Conservation (phyloP, 2,888 invertebrate genomes). For the Drosophila fungiperda region DNA sequence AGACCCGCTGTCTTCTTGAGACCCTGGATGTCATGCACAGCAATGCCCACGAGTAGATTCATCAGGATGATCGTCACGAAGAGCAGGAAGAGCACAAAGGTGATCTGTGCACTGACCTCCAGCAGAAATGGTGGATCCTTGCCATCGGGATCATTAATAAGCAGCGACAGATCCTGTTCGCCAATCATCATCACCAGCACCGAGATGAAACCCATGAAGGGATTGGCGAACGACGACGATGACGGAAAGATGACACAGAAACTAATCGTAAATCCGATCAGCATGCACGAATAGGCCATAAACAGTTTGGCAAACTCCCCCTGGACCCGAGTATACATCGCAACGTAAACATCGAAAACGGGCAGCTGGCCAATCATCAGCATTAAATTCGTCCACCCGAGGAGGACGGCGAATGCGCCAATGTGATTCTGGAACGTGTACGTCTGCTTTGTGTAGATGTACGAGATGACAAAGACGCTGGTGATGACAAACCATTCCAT, state of each 20-base stretch:
- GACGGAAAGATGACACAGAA: conserved; percentile 95
- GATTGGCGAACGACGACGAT: conserved; percentile 92
- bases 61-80: conserved; percentile 94
- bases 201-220: conserved; percentile 93
- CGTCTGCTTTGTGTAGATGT: conserved; percentile 91
- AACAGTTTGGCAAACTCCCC: conserved; percentile 94
- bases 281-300: conserved; percentile 92
- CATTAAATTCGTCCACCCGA: conserved; percentile 96
- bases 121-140: conserved; percentile 91
- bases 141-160: conserved; percentile 91
- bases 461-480: conserved; percentile 93
- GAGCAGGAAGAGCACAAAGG: conserved; percentile 91
- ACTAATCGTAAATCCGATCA: conserved; percentile 94
- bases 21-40: conserved; percentile 94
- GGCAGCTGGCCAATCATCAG: conserved; percentile 95
- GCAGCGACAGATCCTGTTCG: conserved; percentile 91
- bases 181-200: conserved; percentile 96
- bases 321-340: conserved; percentile 95
- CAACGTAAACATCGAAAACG: conserved; percentile 94
- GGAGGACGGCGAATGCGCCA: conserved; percentile 93
- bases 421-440: conserved; percentile 95
- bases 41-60: conserved; percentile 94
- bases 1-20: conserved; percentile 93
- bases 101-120: conserved; percentile 93
- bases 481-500: conserved; percentile 95